Conservation (phyloP, 2,113 vertebrate genomes). For the Erinaceus europaeus region DNA sequence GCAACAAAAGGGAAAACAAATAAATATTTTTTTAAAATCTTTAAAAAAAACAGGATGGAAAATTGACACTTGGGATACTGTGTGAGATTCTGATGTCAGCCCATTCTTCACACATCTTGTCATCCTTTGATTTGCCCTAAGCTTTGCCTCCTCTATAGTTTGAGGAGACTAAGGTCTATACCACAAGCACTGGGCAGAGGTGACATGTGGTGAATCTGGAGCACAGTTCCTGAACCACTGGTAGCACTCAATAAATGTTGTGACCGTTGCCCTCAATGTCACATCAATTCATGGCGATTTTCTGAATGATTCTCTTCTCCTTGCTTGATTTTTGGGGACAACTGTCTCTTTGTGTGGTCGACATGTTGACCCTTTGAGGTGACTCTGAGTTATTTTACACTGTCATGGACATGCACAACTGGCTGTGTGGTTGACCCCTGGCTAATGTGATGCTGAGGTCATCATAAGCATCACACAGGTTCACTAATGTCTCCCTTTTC, state of each 20-base stretch:
- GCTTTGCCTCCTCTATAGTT: neutral
- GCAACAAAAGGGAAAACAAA: too few species aligned
- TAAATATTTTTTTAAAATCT: too few species aligned
- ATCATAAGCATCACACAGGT: slow-evolving; percentile 57
- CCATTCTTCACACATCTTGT: neutral
- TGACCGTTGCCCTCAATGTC: neutral
- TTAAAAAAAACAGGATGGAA: too few species aligned
- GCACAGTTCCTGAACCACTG: neutral
- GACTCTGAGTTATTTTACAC: slow-evolving; percentile 6
- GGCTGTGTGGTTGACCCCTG: slow-evolving; percentile 14
- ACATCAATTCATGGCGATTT: neutral
- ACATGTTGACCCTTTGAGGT: slow-evolving; percentile 31
- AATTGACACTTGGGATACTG: too few species aligned
- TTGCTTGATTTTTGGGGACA: neutral
- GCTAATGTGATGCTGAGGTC: slow-evolving; percentile 26
- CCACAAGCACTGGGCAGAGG: neutral
- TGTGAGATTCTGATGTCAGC: neutral
- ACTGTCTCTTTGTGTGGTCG: neutral
- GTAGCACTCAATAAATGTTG: neutral
- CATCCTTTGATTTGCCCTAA: neutral
- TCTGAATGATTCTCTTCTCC: neutral
- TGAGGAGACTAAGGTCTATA: neutral
- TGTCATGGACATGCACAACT: slow-evolving; percentile 19
- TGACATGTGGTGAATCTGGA: neutral
- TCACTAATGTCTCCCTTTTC: slow-evolving; percentile 56